A percentile compares a stretch with the other conserved stretches of the same genome.
Conservation (phyloP, 2,888 invertebrate genomes). For the Leucophenga maculata region DNA sequence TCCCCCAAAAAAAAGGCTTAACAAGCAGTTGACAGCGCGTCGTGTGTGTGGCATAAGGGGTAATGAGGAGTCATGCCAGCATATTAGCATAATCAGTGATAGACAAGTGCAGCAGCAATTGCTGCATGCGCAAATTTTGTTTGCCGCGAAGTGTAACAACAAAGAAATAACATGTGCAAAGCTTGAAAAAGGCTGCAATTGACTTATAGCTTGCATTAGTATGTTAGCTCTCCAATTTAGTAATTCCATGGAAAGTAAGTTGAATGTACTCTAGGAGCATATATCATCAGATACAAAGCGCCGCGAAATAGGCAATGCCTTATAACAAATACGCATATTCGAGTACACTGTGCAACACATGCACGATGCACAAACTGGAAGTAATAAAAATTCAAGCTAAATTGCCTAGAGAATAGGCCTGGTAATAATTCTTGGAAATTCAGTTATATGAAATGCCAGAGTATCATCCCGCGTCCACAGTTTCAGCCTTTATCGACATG, state of each 20-base stretch:
- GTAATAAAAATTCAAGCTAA: no score
- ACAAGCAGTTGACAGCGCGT: background rate
- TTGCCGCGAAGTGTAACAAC: background rate
- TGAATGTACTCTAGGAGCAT: background rate
- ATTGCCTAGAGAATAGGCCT: no score
- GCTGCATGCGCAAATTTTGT: conserved; percentile 9
- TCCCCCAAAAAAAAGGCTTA: background rate
- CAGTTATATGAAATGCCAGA: no score
- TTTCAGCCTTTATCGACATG: no score
- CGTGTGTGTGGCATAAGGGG: no score
- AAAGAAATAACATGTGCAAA: no score
- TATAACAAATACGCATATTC: no score
- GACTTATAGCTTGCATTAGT: conserved; percentile 14
- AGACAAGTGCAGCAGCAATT: background rate
- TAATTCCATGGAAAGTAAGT: background rate
- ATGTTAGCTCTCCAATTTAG: background rate
- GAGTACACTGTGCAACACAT: no score
- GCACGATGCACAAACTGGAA: no score
- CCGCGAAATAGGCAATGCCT: background rate
- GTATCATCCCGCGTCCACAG: no score
- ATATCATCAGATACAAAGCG: background rate
- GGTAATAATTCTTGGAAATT: no score
- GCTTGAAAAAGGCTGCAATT: background rate
- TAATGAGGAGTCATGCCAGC: background rate
- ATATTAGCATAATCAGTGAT: conserved; percentile 11